Evolutionary conservation across 2,888 invertebrate species (phyloP).

Genomic region (Andrena chrysosceles): DNA sequence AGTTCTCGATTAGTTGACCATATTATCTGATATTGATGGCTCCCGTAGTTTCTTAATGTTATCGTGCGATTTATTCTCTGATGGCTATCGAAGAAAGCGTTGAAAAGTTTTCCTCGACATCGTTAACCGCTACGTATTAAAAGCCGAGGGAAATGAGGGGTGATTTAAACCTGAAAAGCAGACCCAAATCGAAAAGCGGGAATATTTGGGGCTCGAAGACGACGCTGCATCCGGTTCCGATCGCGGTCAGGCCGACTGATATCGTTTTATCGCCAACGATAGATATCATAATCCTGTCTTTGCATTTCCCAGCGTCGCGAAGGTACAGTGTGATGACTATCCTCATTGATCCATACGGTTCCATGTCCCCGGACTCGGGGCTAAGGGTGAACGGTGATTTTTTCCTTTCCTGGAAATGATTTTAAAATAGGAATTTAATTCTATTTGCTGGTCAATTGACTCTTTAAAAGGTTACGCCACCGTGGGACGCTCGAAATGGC

Average conservation of each 20-base stretch:
- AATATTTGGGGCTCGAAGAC: conserved; percentile 87
- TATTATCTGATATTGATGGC: conserved; percentile 86
- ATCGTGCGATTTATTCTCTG: conserved; percentile 80
- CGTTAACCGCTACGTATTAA: not conserved
- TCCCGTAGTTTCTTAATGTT: conserved; percentile 87
- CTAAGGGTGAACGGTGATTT: conserved; percentile 74
- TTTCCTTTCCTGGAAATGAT: conserved; percentile 49
- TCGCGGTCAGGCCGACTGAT: conserved; percentile 86
- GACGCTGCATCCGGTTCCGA: conserved; percentile 89
- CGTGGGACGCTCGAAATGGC: too few species aligned
- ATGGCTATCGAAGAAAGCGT: conserved; percentile 58
- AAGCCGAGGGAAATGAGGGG: not conserved
- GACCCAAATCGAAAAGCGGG: conserved; percentile 87
- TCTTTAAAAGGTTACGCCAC: too few species aligned
- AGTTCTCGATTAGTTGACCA: conserved; percentile 75
- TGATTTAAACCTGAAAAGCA: conserved; percentile 87
- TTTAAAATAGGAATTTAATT: too few species aligned
- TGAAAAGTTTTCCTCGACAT: not conserved
- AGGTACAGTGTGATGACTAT: conserved; percentile 81
- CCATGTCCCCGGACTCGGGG: conserved; percentile 75
- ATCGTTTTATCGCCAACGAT: conserved; percentile 84
- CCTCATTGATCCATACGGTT: conserved; percentile 76
- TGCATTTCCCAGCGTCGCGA: conserved; percentile 80
- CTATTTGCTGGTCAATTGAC: too few species aligned
- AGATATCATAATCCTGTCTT: conserved; percentile 79